Evolutionary conservation across 2,113 vertebrate species (phyloP), one percentile per base, ranked within the genome.

Genomic region (Microcebus tavaratra): DNA sequence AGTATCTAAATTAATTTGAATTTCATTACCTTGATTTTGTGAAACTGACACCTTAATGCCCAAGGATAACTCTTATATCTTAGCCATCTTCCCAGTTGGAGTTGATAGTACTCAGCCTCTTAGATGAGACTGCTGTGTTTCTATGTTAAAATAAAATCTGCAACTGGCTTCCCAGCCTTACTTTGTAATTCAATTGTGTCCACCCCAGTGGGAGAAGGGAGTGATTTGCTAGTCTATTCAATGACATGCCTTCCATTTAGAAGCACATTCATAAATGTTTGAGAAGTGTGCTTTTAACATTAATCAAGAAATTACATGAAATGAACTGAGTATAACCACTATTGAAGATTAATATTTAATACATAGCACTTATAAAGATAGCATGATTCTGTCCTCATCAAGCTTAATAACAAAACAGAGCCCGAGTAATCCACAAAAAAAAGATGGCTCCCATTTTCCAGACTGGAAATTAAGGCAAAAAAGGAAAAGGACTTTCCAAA

Each of bases 301-400:
- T 96, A 96, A 96, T 96, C 88, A 97, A 96, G 81, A 97, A 96
- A 96, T 97, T 96, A 96, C 59, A 85, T 85, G 67, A 96, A 93
- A 90, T 92, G 80, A 96, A 79, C 80, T 90, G 73, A 90, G 36
- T 48, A 55, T 90, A 94, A 92, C 45, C 59, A 90, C 91, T 78
- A 90, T 63, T 67, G 63, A 92, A 92, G 88, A 96, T 96, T 96
- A 96, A 95, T 96, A 97, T 95, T 97, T 97, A 96, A 94, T 68
- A 97, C 78, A 36, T 39, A 84, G 67, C 80, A 80, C 61, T 88
- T 68, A 89, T 36, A 84, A 96, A 89, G 68, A 87, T 75, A 91
- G 48, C 42, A 89, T 59, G 39, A 93, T 85, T 94, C 14, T n/a
- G 88, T 86, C 73, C 85, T 95, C 39, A 82, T 73, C 55, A 86